phyloP scores from a whole-genome alignment of 2,888 invertebrate species.

The Quadriops clusia region DNA sequence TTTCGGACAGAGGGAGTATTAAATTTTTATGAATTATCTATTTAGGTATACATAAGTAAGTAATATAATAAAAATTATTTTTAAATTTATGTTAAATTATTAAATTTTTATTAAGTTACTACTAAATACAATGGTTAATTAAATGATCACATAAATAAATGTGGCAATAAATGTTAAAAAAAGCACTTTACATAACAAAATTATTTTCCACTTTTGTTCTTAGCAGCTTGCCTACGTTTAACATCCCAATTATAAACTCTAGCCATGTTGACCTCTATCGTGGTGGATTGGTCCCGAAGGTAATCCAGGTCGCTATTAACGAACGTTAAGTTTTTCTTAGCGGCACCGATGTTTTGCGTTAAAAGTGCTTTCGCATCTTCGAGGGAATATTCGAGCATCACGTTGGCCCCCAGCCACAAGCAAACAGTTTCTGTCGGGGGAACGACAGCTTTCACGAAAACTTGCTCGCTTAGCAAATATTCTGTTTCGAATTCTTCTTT shows the following conservation, averaged over 20 bases:
- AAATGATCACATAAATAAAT: too few species aligned
- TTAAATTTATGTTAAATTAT: slow-evolving; percentile 3
- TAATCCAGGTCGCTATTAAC: slow-evolving; percentile 91
- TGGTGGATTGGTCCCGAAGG: slow-evolving; percentile 93
- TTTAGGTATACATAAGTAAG: neutral
- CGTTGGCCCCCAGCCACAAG: slow-evolving; percentile 80
- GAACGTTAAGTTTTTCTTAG: slow-evolving; percentile 69
- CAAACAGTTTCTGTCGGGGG: slow-evolving; percentile 83
- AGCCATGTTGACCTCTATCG: slow-evolving; percentile 98
- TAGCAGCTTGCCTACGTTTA: slow-evolving; percentile 72
- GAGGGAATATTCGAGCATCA: slow-evolving; percentile 92
- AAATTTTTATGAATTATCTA: neutral
- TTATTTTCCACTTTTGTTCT: slow-evolving; percentile 25
- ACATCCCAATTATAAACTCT: slow-evolving; percentile 98
- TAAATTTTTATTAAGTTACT: slow-evolving; percentile 2
- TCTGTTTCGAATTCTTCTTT: slow-evolving; percentile 74
- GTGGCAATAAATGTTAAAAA: too few species aligned
- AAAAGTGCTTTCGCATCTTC: slow-evolving; percentile 81
- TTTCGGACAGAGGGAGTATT: neutral
- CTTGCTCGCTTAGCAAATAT: slow-evolving; percentile 87
- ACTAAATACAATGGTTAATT: slow-evolving; percentile 1
- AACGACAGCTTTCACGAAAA: slow-evolving; percentile 62
- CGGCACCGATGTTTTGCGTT: slow-evolving; percentile 70
- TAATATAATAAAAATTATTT: slow-evolving; percentile 1
- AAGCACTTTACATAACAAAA: too few species aligned